Evolutionary conservation across 1,140 invertebrate genomes (phyloP).

Genomic region (Alviniconcha marisindica): DNA sequence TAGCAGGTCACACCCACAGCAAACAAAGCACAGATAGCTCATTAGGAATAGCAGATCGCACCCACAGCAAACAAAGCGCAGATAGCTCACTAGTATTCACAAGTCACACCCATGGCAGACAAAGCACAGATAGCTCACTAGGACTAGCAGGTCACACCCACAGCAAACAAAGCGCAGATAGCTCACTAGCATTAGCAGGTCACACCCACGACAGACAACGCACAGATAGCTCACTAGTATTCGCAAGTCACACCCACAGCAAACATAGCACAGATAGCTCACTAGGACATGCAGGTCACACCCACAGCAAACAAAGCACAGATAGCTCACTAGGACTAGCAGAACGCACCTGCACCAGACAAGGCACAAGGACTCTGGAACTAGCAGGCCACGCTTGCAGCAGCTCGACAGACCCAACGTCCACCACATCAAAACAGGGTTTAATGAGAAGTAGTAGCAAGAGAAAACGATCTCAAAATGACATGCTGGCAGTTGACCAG

Average conservation of each 20-base stretch:
- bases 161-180: background rate
- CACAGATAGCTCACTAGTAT: too few relatives aligned
- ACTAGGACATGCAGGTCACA: background rate
- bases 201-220: background rate
- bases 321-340: background rate
- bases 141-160: background rate
- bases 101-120: background rate
- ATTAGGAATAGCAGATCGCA: background rate
- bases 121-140: too few relatives aligned
- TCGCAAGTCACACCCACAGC: background rate
- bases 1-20: too few relatives aligned
- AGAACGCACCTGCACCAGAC: background rate
- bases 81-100: background rate
- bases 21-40: too few relatives aligned
- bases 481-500: background rate
- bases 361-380: too few relatives aligned
- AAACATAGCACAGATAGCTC: background rate
- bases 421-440: background rate
- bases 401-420: too few relatives aligned
- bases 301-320: background rate
- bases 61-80: too few relatives aligned
- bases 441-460: constrained; percentile 20
- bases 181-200: background rate
- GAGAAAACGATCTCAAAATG: background rate
- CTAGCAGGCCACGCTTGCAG: too few relatives aligned